phyloP scores from a whole-genome alignment of 2,888 invertebrate species.

The Drosophila demipolita region DNA sequence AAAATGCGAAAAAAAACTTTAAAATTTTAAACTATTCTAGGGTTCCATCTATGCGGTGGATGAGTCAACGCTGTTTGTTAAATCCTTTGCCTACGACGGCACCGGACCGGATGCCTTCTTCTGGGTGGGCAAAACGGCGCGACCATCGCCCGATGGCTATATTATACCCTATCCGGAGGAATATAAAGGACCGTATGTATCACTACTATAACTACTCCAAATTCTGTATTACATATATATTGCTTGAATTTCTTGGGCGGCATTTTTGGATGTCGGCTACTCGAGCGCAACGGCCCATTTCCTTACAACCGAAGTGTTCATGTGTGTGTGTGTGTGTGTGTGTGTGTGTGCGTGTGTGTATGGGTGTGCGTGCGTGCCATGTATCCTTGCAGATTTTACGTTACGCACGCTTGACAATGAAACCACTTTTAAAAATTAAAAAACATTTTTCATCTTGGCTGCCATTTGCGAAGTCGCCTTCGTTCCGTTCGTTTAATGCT shows the following conservation, averaged over 20 bases:
- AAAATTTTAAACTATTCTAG: slow-evolving; percentile 56
- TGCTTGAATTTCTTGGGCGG: slow-evolving; percentile 25
- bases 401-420: slow-evolving; percentile 83
- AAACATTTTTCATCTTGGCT: slow-evolving; percentile 83
- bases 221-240: background rate
- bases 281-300: slow-evolving; percentile 75
- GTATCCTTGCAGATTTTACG: slow-evolving; percentile 73
- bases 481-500: slow-evolving; percentile 58
- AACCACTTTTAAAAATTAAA: slow-evolving; percentile 84
- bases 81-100: slow-evolving; percentile 95
- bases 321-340: slow-evolving; percentile 15
- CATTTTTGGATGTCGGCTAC: slow-evolving; percentile 51
- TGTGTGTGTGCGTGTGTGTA: slow-evolving; percentile 14
- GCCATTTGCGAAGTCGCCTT: slow-evolving; percentile 68
- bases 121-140: slow-evolving; percentile 93
- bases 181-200: slow-evolving; percentile 90
- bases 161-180: slow-evolving; percentile 95
- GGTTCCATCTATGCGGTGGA: slow-evolving; percentile 95
- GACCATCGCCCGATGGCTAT: slow-evolving; percentile 93
- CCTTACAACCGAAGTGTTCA: slow-evolving; percentile 38
- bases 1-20: background rate
- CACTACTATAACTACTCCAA: slow-evolving; percentile 22
- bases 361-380: slow-evolving; percentile 38
- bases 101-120: slow-evolving; percentile 95
- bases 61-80: slow-evolving; percentile 94